Evolutionary conservation across 2,888 invertebrate species (phyloP).

Genomic region (Alviniconcha strummeri): DNA sequence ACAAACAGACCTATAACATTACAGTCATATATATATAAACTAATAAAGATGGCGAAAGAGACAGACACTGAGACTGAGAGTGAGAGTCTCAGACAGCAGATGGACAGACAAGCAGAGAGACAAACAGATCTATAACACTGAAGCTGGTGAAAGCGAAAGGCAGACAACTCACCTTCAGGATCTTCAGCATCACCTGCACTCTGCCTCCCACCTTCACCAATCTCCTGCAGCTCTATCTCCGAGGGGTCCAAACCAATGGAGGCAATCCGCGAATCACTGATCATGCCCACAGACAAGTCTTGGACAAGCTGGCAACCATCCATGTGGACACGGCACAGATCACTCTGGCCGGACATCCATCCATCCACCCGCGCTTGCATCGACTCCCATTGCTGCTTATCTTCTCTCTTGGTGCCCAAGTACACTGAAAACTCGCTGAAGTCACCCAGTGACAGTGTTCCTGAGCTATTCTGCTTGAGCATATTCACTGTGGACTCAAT

Average conservation of each 20-base stretch:
- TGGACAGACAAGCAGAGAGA: too few relatives aligned
- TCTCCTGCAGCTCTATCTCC: too few relatives aligned
- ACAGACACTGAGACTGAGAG: too few relatives aligned
- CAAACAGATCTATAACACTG: too few relatives aligned
- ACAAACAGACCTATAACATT: too few relatives aligned
- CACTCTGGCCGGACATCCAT: background rate
- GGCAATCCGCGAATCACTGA: slow-evolving; percentile 11
- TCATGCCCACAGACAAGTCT: slow-evolving; percentile 27
- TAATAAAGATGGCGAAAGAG: too few relatives aligned
- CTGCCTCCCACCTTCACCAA: too few relatives aligned
- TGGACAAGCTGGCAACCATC: slow-evolving; percentile 42
- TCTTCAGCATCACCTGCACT: too few relatives aligned
- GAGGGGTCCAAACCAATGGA: background rate
- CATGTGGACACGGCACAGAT: slow-evolving; percentile 32
- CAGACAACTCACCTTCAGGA: too few relatives aligned
- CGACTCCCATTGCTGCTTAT: slow-evolving; percentile 59
- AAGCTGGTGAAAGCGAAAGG: too few relatives aligned
- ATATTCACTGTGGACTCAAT: slow-evolving; percentile 37
- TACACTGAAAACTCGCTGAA: slow-evolving; percentile 28
- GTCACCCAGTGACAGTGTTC: slow-evolving; percentile 1
- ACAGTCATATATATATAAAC: too few relatives aligned
- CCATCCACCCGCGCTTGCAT: slow-evolving; percentile 49
- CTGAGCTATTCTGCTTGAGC: background rate
- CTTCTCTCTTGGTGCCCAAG: slow-evolving; percentile 10
- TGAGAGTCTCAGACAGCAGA: too few relatives aligned